Base-by-base conservation (phyloP, 2,113 vertebrate species). In the Rhinolophus ferrumequinum region DNA sequence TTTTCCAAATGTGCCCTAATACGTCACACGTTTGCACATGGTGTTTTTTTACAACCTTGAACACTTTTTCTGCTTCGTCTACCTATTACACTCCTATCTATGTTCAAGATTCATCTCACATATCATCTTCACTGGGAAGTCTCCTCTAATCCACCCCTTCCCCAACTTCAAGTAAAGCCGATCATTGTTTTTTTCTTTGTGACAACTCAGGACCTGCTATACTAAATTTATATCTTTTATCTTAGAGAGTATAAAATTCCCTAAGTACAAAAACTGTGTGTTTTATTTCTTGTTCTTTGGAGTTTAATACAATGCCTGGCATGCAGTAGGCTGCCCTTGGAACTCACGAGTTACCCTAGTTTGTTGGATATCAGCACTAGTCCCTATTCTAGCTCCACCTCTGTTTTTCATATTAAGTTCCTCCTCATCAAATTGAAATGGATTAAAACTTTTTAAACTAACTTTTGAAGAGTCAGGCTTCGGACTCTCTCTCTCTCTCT, bases 251-350 rank as follows among this genome's bases (percentile, higher is more conserved):
- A 8, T 66, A 47, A 75, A 72, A 73, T 73, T 56, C 5, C 15
- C 11, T 38, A 41, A 54, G 8, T 15, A 90, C 8, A 81, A 52
- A 92, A 50, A 33, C 35, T 35, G 9, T 80, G 18, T 52, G 30
- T 54, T 92, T 95, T 58, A 67, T 33, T 88, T 76, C 70, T 41
- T 66, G n/a, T 66, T 80, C 81, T 94, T 58, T 79, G 11, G 47
- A 93, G 8, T 35, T 70, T 10, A 67, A 13, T 16, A 47, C 26
- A 79, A 79, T 47, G 16, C 24, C 26, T 52, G 2, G 6, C 13
- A 38, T 26, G 13, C 0, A 58, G 38, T 41, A 60, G 60, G 19
- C 21, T 90, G 33, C 22, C 24, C 35, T 41, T 79, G 33, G 56
- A 92, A 38, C 14, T 94, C 54, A 79, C 3, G 13, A 11, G 9